Evolutionary conservation across 2,797 vertebrate species (phyloP), one percentile per base, ranked within the genome.

Genomic region (Cyclura pinguis): DNA sequence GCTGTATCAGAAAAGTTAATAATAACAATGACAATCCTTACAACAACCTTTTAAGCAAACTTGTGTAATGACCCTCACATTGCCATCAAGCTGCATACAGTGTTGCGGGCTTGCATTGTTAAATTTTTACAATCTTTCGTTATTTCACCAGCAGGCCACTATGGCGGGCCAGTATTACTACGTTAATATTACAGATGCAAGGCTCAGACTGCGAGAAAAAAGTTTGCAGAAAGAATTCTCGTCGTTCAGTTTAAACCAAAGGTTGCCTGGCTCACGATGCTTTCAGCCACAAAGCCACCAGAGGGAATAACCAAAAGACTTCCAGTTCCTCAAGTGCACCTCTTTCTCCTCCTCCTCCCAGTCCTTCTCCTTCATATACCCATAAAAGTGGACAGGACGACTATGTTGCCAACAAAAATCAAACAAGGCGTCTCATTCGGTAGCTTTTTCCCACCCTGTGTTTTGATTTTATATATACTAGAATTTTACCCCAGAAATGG

Each of bases 401-500:
- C 22, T 6, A 67, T 24, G 73, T 73, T 72, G 64, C 52, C 0
- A 35, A 29, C 72, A 67, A 88, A 0, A 6, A 88, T 16, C 0
- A 0, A 0, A 32, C 0, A 0, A 0, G 0, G 32, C 10, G 3
- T 8, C 52, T n/a, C 81, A 78, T 83, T 0, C 13, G 2, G 0
- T 5, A 67, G 1, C 5, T 16, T 2, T 83, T 4, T 10, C 42
- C 73, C 35, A 5, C 9, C 78, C 38, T 47, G 57, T 80, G 50
- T 88, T 72, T 90, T 2, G 42, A 72, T 92, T 95, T 87, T 59
- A 88, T 59, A 12, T 62, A 35, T 24, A 2, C n/a, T 64, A 64
- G 16, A 32, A n/a, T 47, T 80, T 50, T 96, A 96, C 96, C 96
- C 96, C 93, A 94, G 92, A 96, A 96, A 91, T 95, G 94, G 93